Base-by-base conservation (phyloP, 2,888 invertebrate species). In the Phengaris arion region DNA sequence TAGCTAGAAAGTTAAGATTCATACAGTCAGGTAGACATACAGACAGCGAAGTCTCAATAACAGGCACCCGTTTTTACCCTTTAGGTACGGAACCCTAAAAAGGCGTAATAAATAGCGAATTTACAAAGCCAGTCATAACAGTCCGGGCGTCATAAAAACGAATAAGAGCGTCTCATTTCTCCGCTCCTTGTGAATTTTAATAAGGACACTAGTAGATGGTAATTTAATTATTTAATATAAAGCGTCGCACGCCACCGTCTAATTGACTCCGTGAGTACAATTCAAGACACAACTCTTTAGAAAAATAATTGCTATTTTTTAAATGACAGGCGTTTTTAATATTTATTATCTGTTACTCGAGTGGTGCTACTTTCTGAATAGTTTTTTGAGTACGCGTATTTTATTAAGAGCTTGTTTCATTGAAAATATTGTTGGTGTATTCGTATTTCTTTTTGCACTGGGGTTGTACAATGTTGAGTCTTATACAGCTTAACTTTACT, bases 221-320 rank as follows among this genome's bases (percentile, higher is more conserved):
- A 83, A 89, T 87, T 87, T 86, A 87, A 87, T 89, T 86, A 88
- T 84, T 82, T 83, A 83, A 80, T 80, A 80, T 80, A 80, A 78
- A 79, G 75, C 74, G 77, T 76, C 74, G 77, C 68, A 78, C 74
- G 76, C 77, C 74, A 78, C 76, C 74, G 75, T 72, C 79, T 80
- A 80, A 80, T 80, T 79, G 80, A 80, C 78, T 78, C 75, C 45
- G 76, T 74, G 69, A 76, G 74, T 76, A 73, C 70, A 15, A 70
- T 79, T 75, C 78, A 75, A 74, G 73, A 76, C 73, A 76, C 68
- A 55, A 75, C 78, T 64, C 76, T 77, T 76, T 76, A 77, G 54
- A 75, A 77, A 76, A 77, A 74, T 57, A 57, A 55, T 48, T 35
- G 57, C 48, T 22, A 22, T 69, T 75, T 69, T 74, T 35, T 72